These are phyloP conservation scores for Trypoxylus dichotomus DNA, from an alignment of 1,140 invertebrate genomes.

Conservation along the genomic window DNA sequence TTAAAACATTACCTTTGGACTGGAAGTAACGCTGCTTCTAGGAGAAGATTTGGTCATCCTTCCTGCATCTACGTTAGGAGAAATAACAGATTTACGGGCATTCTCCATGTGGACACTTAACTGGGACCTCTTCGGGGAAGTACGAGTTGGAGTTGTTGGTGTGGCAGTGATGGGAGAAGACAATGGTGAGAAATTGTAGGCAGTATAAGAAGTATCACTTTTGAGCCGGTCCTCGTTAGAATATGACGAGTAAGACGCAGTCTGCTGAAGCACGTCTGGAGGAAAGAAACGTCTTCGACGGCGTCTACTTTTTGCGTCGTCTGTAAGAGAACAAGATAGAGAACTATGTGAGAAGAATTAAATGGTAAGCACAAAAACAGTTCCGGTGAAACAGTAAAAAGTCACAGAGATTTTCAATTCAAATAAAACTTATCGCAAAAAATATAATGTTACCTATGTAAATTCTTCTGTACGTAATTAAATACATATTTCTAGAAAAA, in stretches of 20 bases:
- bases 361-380: no score
- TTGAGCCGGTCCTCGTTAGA: constrained; percentile 34
- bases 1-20: constrained; percentile 34
- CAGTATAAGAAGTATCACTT: constrained; percentile 42
- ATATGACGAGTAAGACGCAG: constrained; percentile 24
- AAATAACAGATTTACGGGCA: constrained; percentile 45
- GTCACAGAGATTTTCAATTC: no score
- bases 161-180: constrained; percentile 43
- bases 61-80: constrained; percentile 42
- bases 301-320: constrained; percentile 51
- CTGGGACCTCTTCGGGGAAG: constrained; percentile 44
- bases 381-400: no score
- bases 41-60: constrained; percentile 35
- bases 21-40: constrained; percentile 34
- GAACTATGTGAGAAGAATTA: not conserved
- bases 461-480: no score
- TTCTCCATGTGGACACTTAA: constrained; percentile 54
- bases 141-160: constrained; percentile 29
- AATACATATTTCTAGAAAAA: no score
- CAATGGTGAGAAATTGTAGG: constrained; percentile 34
- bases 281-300: constrained; percentile 55
- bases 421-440: no score
- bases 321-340: constrained; percentile 44
- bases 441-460: no score
- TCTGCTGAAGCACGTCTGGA: constrained; percentile 46